These are phyloP conservation scores for Babylonia areolata DNA, from an alignment of 1,140 invertebrate genomes.

Conservation along the genomic window DNA sequence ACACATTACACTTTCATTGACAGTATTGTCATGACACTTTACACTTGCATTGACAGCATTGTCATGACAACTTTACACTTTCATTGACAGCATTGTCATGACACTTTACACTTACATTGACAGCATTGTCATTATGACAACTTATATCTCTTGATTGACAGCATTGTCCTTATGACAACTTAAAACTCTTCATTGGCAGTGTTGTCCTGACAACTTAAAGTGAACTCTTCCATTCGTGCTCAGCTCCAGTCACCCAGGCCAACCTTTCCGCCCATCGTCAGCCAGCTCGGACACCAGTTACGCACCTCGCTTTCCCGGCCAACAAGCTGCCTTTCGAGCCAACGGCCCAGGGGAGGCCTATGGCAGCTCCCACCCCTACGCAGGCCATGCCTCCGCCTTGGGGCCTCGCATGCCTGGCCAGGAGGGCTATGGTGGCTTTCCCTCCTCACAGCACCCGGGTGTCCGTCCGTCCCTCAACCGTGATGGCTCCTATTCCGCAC, in stretches of 20 bases:
- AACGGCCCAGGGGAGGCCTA: constrained; percentile 47
- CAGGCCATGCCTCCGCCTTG: constrained; percentile 43
- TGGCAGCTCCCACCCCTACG: constrained; percentile 42
- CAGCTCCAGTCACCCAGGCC: constrained; percentile 43
- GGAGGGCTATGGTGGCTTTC: constrained; percentile 56
- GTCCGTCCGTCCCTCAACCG: constrained; percentile 45
- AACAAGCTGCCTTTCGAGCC: constrained; percentile 30
- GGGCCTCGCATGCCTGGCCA: constrained; percentile 56
- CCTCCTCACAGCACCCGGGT: constrained; percentile 36
- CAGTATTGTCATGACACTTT: too few species aligned
- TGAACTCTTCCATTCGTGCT: neutral
- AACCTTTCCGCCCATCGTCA: constrained; percentile 27
- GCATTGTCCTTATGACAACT: too few species aligned
- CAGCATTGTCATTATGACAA: too few species aligned
- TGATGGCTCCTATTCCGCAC: constrained; percentile 33
- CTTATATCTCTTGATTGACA: too few species aligned
- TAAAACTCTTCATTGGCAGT: too few species aligned
- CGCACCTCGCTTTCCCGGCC: constrained; percentile 32
- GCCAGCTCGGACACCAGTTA: constrained; percentile 25
- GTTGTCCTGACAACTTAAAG: too few species aligned
- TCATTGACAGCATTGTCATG: too few species aligned
- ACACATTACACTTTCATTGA: too few species aligned
- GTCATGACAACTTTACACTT: too few species aligned
- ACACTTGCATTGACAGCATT: too few species aligned
- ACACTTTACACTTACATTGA: too few species aligned